Conservation (phyloP, 2,113 vertebrate species). For the Boleophthalmus pectinirostris region DNA sequence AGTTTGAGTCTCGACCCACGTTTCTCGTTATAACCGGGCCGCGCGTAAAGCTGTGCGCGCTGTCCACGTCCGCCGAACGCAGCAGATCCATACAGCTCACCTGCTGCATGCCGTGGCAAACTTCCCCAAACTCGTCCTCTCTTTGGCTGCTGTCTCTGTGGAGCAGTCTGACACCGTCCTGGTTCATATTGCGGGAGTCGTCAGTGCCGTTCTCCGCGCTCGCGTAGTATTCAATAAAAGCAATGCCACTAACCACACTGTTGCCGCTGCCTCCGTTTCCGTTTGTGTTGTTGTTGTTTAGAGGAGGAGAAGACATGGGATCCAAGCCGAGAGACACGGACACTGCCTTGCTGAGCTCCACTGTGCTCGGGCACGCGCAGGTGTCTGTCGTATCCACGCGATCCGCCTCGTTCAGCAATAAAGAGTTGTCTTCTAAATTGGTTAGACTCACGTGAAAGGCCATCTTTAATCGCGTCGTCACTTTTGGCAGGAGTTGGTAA, state of each 20-base stretch:
- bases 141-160: not conserved
- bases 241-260: not conserved
- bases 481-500: conserved; percentile 1
- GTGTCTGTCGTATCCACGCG: conserved; percentile 41
- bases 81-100: conserved; percentile 69
- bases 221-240: conserved; percentile 54
- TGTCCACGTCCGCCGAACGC: conserved; percentile 34
- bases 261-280: conserved; percentile 37
- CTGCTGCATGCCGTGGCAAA: conserved; percentile 42
- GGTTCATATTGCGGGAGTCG: conserved; percentile 24
- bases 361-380: conserved; percentile 75
- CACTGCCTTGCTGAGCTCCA: conserved; percentile 85
- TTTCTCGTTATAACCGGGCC: conserved; percentile 45
- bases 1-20: conserved; percentile 48
- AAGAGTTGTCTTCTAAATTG: conserved; percentile 37
- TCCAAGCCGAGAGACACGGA: conserved; percentile 87
- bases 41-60: conserved; percentile 38
- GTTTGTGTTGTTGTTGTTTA: conserved; percentile 40
- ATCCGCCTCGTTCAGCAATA: conserved; percentile 25
- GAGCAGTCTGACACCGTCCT: not conserved
- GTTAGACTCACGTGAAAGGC: conserved; percentile 38
- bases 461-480: conserved; percentile 31
- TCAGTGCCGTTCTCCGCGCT: conserved; percentile 2
- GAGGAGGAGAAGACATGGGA: conserved; percentile 65
- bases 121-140: conserved; percentile 45